Evolutionary conservation across 2,797 vertebrate species (phyloP), one percentile per base, ranked within the genome.

Genomic region (Threskiornis aethiopicus): DNA sequence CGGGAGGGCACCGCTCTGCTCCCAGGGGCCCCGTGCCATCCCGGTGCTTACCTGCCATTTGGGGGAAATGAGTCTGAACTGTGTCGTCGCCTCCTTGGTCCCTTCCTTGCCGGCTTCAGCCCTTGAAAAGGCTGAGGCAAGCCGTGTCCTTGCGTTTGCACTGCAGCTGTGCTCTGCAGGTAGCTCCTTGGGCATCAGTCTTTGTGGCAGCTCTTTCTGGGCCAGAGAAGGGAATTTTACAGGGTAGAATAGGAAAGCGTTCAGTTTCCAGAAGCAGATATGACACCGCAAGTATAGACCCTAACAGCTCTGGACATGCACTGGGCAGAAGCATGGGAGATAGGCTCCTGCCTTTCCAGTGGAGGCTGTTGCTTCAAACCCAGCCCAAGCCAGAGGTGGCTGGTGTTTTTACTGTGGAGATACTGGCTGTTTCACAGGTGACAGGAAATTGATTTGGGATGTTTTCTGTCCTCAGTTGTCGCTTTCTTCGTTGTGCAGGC

Each of bases 1-100:
- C 5, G 66, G 92, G 86, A 86, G 83, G 93, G 83, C 95, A 10
- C 57, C 51, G 78, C 79, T 81, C 90, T 76, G 90, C 87, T 96
- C 95, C 91, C 82, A 22, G 73, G 82, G 87, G 73, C 86, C 3
- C 37, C 73, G 72, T 93, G 89, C 97, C 37, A 37, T 37, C 37
- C 37, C 94, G 91, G 54, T 12, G 9, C 62, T 79, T 72, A 35
- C 41, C 7, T 93, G 92, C 87, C 73, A 6, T 42, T 84, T 76
- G 21, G 84, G 62, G 89, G 94, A 96, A 95, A 55, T 82, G 91
- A 81, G 62, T 66, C 51, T 72, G 6, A 84, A 59, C 29, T 44
- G 26, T 93, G 88, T 93, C 67, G 14, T 42, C 17, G 33, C 19
- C 65, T 59, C 35, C 55, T 37, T 19, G 20, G 6, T 47, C 47